Evolutionary conservation across 2,113 vertebrate species (phyloP), one percentile per base, ranked within the genome.

Genomic region (Platichthys flesus): DNA sequence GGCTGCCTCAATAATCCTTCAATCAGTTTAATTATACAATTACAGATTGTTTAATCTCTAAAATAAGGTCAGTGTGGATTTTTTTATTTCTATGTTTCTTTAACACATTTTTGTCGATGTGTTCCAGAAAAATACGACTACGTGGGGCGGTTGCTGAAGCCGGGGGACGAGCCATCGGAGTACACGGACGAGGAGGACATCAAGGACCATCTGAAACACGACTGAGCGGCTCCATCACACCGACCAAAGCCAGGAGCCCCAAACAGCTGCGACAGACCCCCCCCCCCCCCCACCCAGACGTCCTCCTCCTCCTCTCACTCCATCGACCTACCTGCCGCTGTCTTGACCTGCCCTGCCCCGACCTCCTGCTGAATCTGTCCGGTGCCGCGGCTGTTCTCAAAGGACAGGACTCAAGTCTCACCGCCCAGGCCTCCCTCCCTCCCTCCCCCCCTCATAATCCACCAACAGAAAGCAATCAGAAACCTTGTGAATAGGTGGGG

Each of bases 131-230:
- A 99, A 86, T 99, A 99, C 31, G 97, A 99, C 81, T 99, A 99
- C 71, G 97, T 99, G n/a, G 98, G 98, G 82, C 94, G 98, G 93
- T 94, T 99, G 87, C 94, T 99, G 93, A 99, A 99, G 89, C 98
- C 98, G 4, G 98, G 98, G 35, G 98, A 99, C 83, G 98, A 99
- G 91, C 98, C 98, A 0, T 98, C 97, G 71, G 98, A 99, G 91
- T 99, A 99, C 91, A 99, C 98, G 76, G 98, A 99, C 84, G 98
- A 99, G 90, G 98, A 99, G 93, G 97, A 99, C 94, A 94, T 96
- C 93, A 98, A 98, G 93, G 98, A 99, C 95, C 98, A 99, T 90
- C 95, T 95, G 92, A 99, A 98, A 92, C 97, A 97, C 90, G 97
- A 99, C 88, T 99, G 96, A 99, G 94, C 94, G 93, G 92, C 91